These are phyloP conservation scores for Clarias platycephalus DNA, from an alignment of 2,797 vertebrate genomes.

Conservation along the genomic window DNA sequence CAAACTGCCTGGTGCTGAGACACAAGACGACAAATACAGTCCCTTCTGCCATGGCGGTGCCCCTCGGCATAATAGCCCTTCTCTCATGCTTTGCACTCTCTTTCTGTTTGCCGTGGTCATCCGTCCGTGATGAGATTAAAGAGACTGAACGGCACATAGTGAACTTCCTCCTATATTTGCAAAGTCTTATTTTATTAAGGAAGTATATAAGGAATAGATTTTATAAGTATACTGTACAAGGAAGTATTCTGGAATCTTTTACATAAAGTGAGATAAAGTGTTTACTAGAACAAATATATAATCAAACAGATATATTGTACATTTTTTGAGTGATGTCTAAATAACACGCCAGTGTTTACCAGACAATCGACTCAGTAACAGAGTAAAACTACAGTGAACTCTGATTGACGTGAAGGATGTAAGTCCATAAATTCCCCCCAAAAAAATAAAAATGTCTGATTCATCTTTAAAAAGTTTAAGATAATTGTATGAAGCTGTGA, in stretches of 20 bases:
- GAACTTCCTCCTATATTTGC: conserved; percentile 2
- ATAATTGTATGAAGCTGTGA: background rate
- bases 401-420: background rate
- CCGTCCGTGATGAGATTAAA: conserved; percentile 23
- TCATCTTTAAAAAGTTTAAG: background rate
- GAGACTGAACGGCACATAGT: background rate
- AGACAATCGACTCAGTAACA: too few relatives aligned
- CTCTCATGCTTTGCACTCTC: conserved; percentile 14
- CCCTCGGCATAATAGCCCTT: conserved; percentile 21
- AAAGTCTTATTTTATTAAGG: background rate
- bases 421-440: background rate
- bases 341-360: too few relatives aligned
- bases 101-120: conserved; percentile 3
- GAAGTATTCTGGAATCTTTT: background rate
- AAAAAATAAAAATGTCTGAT: too few relatives aligned
- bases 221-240: background rate
- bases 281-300: background rate
- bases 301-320: background rate
- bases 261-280: background rate
- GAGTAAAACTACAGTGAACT: background rate
- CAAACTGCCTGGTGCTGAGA: conserved; percentile 43
- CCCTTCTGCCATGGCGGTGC: background rate
- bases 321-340: background rate
- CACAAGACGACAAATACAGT: conserved; percentile 28
- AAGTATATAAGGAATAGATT: background rate